Evolutionary conservation across 2,888 invertebrate genomes (phyloP), one percentile per base, ranked within the genome.

Genomic region (Andricus quercusramuli): DNA sequence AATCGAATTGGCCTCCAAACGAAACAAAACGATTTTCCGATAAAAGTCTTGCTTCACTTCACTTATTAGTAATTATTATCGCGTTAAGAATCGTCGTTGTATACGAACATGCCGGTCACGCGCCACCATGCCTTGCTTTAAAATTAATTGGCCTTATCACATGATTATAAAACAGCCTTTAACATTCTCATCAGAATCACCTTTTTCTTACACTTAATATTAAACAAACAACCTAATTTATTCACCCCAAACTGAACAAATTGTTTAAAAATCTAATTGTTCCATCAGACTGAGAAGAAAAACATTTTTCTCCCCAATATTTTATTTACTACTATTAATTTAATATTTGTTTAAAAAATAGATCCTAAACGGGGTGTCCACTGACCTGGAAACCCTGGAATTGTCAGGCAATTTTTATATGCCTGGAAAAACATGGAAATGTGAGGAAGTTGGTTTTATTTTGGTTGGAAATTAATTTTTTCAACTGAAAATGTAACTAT

Each of bases 61-160:
- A 3, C 20, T 66, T 66, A 32, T 22, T 37, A 67, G 32, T 67
- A 67, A 67, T 67, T 67, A 41, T n/a, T 67, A 37, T 37, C 66
- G 67, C 2, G 37, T 37, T 22, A 41, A 41, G 41, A 6, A 41
- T 67, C 41, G 66, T 77, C 22, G 78, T 65, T 80, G 77, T 83
- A 65, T 80, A 78, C 51, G 80, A 77, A 76, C 84, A 80, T 74
- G 77, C 77, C 80, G 80, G 80, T 80, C 82, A 84, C 83, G 70
- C 79, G 44, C 22, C 68, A 15, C 25, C 44, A 47, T 25, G 22
- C 37, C 22, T 37, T 68, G 25, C 25, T 68, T 22, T 41, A 25
- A 68, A 68, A 70, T 70, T 70, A 51, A 51, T 70, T 70, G 9
- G 5, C 9, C 29, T 29, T 70, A 70, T 51, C 51, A 51, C 8